Evolutionary conservation across 92 coral and sea anemone genomes (phyloP).

Genomic region (Metridium senile): DNA sequence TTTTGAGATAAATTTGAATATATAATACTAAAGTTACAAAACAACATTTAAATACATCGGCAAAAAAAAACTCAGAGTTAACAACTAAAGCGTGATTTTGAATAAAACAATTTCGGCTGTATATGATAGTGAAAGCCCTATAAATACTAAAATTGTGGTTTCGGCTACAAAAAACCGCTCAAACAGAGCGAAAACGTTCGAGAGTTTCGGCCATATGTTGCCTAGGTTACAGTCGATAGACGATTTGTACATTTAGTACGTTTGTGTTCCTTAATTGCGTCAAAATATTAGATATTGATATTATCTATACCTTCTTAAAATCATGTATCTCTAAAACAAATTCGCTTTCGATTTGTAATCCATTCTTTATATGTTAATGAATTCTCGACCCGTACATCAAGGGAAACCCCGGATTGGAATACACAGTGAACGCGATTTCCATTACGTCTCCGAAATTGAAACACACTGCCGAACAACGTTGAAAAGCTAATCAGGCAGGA

Average conservation of each 20-base stretch:
- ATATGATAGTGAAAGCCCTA: too few relatives aligned
- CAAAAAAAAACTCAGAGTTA: neutral
- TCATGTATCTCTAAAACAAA: neutral
- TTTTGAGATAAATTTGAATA: constrained; percentile 1
- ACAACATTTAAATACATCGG: neutral
- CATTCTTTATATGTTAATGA: neutral
- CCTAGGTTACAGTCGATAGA: neutral
- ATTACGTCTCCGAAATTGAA: neutral
- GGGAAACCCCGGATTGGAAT: constrained; percentile 13
- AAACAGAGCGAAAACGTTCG: neutral
- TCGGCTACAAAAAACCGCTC: too few relatives aligned
- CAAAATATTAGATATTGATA: constrained; percentile 7
- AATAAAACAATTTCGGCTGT: too few relatives aligned
- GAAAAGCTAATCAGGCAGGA: neutral
- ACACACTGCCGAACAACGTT: neutral
- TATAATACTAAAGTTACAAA: neutral
- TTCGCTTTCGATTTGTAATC: neutral
- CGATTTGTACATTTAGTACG: neutral
- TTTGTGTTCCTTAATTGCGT: constrained; percentile 2
- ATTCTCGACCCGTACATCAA: neutral
- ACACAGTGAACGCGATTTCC: neutral
- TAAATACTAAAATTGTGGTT: neutral
- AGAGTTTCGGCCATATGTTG: neutral
- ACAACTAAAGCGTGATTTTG: too few relatives aligned
- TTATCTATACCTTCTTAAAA: neutral